Conservation (phyloP, 2,888 invertebrate genomes). For the Agapostemon virescens region DNA sequence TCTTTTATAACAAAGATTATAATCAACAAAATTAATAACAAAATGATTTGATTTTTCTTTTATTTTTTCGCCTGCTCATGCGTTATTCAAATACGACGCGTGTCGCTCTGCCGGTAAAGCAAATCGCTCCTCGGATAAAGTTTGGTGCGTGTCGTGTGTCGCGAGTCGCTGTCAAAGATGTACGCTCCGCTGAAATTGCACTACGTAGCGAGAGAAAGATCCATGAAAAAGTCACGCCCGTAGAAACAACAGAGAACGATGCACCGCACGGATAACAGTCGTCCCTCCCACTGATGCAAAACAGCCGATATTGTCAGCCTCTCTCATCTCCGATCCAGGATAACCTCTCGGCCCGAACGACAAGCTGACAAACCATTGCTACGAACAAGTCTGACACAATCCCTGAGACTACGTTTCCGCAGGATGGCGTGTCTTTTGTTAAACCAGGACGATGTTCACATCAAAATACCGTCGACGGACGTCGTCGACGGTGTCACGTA, state of each 20-base stretch:
- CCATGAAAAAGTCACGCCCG: conserved; percentile 20
- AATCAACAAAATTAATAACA: no score
- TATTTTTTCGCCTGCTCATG: no score
- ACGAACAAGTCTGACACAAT: conserved; percentile 23
- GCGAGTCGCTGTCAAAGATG: conserved; percentile 50
- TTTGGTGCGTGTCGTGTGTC: background rate
- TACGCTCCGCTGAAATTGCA: conserved; percentile 16
- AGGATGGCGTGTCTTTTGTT: conserved; percentile 89
- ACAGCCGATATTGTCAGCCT: conserved; percentile 33
- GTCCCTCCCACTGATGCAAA: conserved; percentile 49
- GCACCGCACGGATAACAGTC: conserved; percentile 38
- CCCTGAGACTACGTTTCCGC: background rate
- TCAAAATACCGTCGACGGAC: conserved; percentile 85
- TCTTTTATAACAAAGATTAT: no score
- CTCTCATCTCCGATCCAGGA: conserved; percentile 38
- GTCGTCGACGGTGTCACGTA: conserved; percentile 86
- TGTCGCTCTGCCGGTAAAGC: background rate
- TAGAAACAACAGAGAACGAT: conserved; percentile 40
- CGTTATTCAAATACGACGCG: background rate
- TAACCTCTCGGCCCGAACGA: conserved; percentile 51
- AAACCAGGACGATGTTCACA: conserved; percentile 85
- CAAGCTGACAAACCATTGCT: conserved; percentile 23
- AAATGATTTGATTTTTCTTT: no score
- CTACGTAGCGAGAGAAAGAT: conserved; percentile 24
- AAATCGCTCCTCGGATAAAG: background rate